These are phyloP conservation scores for Dromaius novaehollandiae DNA, from an alignment of 2,113 vertebrate species.

Conservation along the genomic window DNA sequence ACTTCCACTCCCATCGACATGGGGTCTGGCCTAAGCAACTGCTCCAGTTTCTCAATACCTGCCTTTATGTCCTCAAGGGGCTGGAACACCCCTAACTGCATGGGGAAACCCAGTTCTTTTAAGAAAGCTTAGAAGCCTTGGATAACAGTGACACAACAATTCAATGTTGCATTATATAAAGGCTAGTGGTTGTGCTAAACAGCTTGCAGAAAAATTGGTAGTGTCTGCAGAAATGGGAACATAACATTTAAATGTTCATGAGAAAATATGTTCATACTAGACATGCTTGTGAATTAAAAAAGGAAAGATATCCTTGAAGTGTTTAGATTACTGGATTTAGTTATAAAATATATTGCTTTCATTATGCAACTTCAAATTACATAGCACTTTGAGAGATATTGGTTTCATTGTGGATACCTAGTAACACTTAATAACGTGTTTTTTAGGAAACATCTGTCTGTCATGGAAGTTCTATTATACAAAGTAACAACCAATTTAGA, in stretches of 20 bases:
- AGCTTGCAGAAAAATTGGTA: background rate
- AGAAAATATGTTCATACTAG: background rate
- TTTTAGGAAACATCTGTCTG: background rate
- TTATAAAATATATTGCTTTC: background rate
- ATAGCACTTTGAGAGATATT: background rate
- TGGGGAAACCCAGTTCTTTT: background rate
- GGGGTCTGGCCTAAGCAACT: background rate
- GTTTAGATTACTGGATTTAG: slow-evolving; percentile 3
- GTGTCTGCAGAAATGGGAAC: background rate
- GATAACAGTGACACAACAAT: background rate
- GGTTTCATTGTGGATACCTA: slow-evolving; percentile 9
- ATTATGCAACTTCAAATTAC: background rate
- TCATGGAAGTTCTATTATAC: background rate
- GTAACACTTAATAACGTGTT: slow-evolving; percentile 20
- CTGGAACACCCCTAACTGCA: background rate
- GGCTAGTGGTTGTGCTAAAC: background rate
- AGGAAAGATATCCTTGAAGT: background rate
- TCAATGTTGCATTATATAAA: background rate
- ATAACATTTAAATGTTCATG: background rate
- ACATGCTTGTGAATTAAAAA: background rate
- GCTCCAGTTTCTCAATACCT: background rate
- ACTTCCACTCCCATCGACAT: background rate
- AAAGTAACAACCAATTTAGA: background rate
- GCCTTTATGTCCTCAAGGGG: background rate
- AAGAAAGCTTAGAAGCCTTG: background rate